Evolutionary conservation across 53 echinoderm and acorn worm genomes (phyloP).

Genomic region (Luidia sarsii): DNA sequence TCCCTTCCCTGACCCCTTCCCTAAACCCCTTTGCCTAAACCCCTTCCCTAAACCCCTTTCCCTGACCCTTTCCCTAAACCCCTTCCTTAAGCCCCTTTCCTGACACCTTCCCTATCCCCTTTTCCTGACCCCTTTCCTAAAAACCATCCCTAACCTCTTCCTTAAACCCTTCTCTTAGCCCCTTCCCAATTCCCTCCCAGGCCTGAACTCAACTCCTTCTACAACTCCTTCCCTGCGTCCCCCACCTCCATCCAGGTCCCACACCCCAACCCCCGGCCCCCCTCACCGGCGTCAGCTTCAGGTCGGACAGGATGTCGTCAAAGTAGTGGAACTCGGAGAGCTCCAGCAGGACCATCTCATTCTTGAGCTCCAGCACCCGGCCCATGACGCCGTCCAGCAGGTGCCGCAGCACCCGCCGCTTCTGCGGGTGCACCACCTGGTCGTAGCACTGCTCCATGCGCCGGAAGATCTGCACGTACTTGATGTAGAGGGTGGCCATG

Average conservation of each 20-base stretch:
- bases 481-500: constrained; percentile 96
- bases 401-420: constrained; percentile 87
- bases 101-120: no score
- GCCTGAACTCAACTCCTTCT: no score
- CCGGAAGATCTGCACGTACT: constrained; percentile 95
- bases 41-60: no score
- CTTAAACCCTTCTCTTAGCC: no score
- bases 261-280: neutral
- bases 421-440: constrained; percentile 98
- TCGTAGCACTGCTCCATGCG: constrained; percentile 95
- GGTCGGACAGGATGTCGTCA: constrained; percentile 98
- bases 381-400: constrained; percentile 97
- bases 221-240: no score
- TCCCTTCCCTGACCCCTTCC: no score
- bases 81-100: no score
- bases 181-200: no score
- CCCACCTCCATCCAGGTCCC: neutral
- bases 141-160: no score
- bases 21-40: no score
- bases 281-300: constrained; percentile 97
- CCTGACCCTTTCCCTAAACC: no score
- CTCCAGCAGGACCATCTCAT: constrained; percentile 96
- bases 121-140: no score
- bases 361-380: constrained; percentile 91
- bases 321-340: constrained; percentile 99